Percentiles rank a stretch among this genome's conserved stretches.
These are phyloP conservation scores for Telenomus remus DNA, from an alignment of 1,140 invertebrate species.

Conservation along the genomic window DNA sequence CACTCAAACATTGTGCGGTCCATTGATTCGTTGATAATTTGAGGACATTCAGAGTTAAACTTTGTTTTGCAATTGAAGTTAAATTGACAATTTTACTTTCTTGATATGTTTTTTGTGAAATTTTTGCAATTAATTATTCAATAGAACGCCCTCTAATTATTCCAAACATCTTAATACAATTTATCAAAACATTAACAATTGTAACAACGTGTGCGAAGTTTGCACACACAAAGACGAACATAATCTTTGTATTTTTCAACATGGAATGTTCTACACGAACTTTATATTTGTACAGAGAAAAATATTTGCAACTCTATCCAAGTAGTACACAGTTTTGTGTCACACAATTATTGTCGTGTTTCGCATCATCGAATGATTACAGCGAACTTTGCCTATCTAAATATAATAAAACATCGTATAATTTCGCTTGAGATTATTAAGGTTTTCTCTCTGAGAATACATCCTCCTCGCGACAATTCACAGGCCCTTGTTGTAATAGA, in stretches of 20 bases:
- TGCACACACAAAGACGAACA: too few relatives aligned
- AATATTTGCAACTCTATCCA: constrained; percentile 21
- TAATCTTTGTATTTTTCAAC: background rate
- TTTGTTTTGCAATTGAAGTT: too few relatives aligned
- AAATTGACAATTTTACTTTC: too few relatives aligned
- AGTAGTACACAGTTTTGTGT: background rate
- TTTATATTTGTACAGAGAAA: constrained; percentile 30
- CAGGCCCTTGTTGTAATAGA: constrained; percentile 80
- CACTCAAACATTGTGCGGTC: too few relatives aligned
- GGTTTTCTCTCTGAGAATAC: constrained; percentile 23
- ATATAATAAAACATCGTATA: background rate
- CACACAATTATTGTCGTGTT: constrained; percentile 26
- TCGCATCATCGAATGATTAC: background rate
- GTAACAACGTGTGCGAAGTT: too few relatives aligned
- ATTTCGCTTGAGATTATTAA: background rate
- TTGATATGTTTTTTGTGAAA: too few relatives aligned
- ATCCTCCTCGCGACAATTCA: constrained; percentile 59
- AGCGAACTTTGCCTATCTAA: background rate
- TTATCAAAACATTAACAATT: too few relatives aligned
- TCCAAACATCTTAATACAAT: too few relatives aligned
- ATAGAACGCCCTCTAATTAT: too few relatives aligned
- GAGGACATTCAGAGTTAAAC: too few relatives aligned
- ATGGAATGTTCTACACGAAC: constrained; percentile 24
- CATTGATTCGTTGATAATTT: too few relatives aligned
- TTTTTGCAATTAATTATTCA: too few relatives aligned